Evolutionary conservation across 2,113 vertebrate genomes (phyloP).

Genomic region (Psilopsiagon aymara): DNA sequence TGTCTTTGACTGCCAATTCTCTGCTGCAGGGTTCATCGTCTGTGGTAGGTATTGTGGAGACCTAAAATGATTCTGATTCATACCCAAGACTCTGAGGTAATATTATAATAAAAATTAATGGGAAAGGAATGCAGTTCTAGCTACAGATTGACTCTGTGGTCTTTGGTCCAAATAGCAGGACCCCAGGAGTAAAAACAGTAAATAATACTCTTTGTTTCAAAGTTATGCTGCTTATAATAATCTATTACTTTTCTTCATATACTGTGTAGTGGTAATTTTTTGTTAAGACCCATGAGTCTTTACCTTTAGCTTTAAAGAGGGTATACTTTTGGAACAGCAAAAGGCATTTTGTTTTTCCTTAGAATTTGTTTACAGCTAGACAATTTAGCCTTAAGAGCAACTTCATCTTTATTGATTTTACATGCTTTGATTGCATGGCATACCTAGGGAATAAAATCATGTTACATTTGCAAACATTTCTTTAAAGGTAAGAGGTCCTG

Average conservation of each 20-base stretch:
- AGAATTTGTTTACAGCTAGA: not conserved
- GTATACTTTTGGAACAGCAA: not conserved
- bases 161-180: not conserved
- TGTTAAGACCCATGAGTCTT: not conserved
- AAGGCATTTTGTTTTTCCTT: not conserved
- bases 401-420: not conserved
- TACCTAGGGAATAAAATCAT: not conserved
- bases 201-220: not conserved
- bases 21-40: not conserved
- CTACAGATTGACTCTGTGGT: not conserved
- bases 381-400: not conserved
- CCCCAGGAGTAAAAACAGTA: not conserved
- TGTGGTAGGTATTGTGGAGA: not conserved
- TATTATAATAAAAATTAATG: not conserved
- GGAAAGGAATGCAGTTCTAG: not conserved
- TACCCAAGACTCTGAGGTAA: not conserved
- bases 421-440: not conserved
- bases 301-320: not conserved
- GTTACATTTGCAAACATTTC: not conserved
- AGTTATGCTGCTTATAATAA: not conserved
- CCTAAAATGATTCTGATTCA: not conserved
- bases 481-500: not conserved
- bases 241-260: not conserved
- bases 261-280: not conserved
- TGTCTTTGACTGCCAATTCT: not conserved